These are phyloP conservation scores for Aurelia aurita DNA, from an alignment of 30 jellyfish, hydroid and myxozoan species.

Conservation along the genomic window DNA sequence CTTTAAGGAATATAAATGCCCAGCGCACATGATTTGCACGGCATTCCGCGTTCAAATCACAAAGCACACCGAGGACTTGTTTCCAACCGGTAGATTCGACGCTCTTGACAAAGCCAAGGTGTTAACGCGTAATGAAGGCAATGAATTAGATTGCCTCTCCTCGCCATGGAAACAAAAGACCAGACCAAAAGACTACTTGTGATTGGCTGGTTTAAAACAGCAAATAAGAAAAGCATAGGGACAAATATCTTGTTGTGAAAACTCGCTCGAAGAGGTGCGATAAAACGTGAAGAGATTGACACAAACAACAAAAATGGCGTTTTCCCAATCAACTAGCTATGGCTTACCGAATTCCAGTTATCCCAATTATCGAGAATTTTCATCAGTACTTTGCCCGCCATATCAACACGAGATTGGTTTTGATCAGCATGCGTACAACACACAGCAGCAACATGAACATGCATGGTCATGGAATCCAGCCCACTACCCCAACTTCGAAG, in stretches of 20 bases:
- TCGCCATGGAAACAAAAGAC: conserved; percentile 60
- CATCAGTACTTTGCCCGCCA: conserved; percentile 25
- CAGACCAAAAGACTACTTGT: conserved; percentile 16
- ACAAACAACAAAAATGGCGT: conserved; percentile 75
- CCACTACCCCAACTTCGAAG: conserved; percentile 10
- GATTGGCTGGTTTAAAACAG: conserved; percentile 52
- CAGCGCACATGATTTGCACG: not conserved
- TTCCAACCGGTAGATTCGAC: conserved; percentile 55
- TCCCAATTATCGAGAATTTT: conserved; percentile 19
- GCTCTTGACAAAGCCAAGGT: conserved; percentile 59
- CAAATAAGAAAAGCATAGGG: conserved; percentile 17
- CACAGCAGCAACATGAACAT: conserved; percentile 33
- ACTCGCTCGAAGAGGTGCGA: conserved; percentile 59
- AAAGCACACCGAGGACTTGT: conserved; percentile 48
- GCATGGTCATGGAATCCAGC: conserved; percentile 27
- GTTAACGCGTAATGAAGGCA: conserved; percentile 74
- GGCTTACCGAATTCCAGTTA: not conserved
- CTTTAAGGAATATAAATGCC: not conserved
- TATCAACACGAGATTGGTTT: conserved; percentile 7
- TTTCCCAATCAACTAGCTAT: conserved; percentile 43
- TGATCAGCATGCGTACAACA: conserved; percentile 17
- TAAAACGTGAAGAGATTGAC: conserved; percentile 49
- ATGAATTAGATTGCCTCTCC: conserved; percentile 49
- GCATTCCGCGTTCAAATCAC: conserved; percentile 19
- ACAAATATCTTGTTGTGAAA: conserved; percentile 41